A percentile compares a stretch with the other conserved stretches of the same genome.
Evolutionary conservation across 2,888 invertebrate species (phyloP).

Genomic region (Torymus aiolomorphi): DNA sequence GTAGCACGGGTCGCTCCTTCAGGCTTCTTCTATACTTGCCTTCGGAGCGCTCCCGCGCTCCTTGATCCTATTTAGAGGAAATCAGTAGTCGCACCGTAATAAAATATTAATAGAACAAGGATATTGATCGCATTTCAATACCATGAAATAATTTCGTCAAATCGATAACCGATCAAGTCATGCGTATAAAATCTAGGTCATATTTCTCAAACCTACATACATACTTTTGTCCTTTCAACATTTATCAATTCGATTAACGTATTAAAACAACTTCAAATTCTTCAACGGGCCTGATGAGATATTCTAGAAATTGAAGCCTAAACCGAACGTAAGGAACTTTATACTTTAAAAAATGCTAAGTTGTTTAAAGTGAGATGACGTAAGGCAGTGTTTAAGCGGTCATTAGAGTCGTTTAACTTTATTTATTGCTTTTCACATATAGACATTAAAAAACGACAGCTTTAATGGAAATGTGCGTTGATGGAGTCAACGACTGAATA

Average conservation of each 20-base stretch:
- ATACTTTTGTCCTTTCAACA: constrained; percentile 17
- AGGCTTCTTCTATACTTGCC: no score
- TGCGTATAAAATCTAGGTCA: not conserved
- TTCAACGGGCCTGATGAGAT: not conserved
- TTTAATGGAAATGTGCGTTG: constrained; percentile 17
- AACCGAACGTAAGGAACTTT: no score
- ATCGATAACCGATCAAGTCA: constrained; percentile 7
- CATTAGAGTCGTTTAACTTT: constrained; percentile 30
- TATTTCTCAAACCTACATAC: constrained; percentile 20
- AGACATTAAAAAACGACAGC: not conserved
- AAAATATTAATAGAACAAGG: constrained; percentile 1
- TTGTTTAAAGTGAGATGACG: not conserved
- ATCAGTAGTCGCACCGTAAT: no score
- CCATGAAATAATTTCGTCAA: constrained; percentile 21
- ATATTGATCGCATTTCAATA: constrained; percentile 5
- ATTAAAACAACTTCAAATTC: constrained; percentile 9
- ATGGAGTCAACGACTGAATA: not conserved
- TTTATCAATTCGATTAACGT: constrained; percentile 14
- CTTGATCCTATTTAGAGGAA: no score
- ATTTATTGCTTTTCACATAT: constrained; percentile 32
- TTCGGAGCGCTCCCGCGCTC: no score
- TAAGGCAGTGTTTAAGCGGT: not conserved
- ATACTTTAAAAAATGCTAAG: no score
- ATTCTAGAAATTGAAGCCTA: no score
- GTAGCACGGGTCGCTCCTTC: no score